These are phyloP conservation scores for Fragum whitleyi DNA, from an alignment of 2,888 invertebrate species.

Conservation along the genomic window DNA sequence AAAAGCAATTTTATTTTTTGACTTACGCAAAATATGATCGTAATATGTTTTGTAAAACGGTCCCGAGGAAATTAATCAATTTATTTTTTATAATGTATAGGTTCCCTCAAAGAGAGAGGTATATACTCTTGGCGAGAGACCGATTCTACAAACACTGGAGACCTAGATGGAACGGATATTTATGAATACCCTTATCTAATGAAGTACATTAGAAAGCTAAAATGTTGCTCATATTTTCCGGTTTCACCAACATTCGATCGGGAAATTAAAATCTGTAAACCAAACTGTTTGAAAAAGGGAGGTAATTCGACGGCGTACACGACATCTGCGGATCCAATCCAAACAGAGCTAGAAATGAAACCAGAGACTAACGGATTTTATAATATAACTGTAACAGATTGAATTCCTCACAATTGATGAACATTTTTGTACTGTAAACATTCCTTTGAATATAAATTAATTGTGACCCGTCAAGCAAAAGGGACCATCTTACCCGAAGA, in stretches of 20 bases:
- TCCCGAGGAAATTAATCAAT: no score
- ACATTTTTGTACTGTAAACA: no score
- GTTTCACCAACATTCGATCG: slow-evolving; percentile 70
- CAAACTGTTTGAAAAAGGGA: not conserved
- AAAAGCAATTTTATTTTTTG: no score
- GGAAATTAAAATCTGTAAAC: slow-evolving; percentile 32
- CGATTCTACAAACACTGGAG: not conserved
- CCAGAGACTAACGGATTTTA: not conserved
- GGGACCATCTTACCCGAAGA: no score
- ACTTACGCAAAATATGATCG: no score
- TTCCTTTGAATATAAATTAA: no score
- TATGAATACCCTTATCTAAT: slow-evolving; percentile 67
- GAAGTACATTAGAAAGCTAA: slow-evolving; percentile 49
- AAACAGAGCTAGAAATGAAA: not conserved
- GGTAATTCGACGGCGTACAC: not conserved
- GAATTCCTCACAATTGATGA: no score
- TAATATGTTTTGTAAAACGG: no score
- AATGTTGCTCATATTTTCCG: slow-evolving; percentile 69
- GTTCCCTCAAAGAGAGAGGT: slow-evolving; percentile 72
- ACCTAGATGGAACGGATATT: slow-evolving; percentile 7
- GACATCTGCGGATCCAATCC: not conserved
- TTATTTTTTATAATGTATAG: no score
- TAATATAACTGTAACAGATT: not conserved
- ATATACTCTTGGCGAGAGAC: slow-evolving; percentile 68
- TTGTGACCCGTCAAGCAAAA: no score